Conservation (phyloP, 1,140 invertebrate species). For the Diabrotica undecimpunctata region DNA sequence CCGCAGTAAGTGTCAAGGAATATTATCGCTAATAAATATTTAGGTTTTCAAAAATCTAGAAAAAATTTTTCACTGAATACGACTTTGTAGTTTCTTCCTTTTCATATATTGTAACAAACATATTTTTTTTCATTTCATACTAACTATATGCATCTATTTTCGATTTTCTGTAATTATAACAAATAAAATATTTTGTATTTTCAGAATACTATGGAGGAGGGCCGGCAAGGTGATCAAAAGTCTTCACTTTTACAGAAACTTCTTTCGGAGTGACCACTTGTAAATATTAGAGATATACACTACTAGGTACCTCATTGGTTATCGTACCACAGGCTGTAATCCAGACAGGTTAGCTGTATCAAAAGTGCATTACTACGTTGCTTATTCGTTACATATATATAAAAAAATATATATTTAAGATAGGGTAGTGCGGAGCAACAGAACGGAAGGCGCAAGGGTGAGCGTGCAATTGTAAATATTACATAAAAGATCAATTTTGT, state of each 20-base stretch:
- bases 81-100: too few relatives aligned
- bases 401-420: constrained; percentile 21
- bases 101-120: too few relatives aligned
- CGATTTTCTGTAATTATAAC: too few relatives aligned
- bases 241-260: constrained; percentile 73
- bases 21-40: too few relatives aligned
- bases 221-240: constrained; percentile 63
- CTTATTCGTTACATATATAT: constrained; percentile 40
- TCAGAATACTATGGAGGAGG: constrained; percentile 74
- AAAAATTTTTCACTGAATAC: too few relatives aligned
- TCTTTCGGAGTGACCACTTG: constrained; percentile 60
- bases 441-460: constrained; percentile 37
- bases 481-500: constrained; percentile 9
- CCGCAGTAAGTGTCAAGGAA: too few relatives aligned
- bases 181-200: constrained; percentile 31
- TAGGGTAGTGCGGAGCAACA: constrained; percentile 44
- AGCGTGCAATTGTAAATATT: constrained; percentile 49
- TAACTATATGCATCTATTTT: too few relatives aligned
- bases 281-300: constrained; percentile 45
- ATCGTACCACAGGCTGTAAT: constrained; percentile 49
- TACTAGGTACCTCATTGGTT: constrained; percentile 49
- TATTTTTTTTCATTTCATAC: too few relatives aligned
- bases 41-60: too few relatives aligned
- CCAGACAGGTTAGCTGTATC: constrained; percentile 50
- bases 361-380: constrained; percentile 49